Base-by-base conservation (phyloP, 2,797 vertebrate genomes). In the Periophthalmus magnuspinnatus region DNA sequence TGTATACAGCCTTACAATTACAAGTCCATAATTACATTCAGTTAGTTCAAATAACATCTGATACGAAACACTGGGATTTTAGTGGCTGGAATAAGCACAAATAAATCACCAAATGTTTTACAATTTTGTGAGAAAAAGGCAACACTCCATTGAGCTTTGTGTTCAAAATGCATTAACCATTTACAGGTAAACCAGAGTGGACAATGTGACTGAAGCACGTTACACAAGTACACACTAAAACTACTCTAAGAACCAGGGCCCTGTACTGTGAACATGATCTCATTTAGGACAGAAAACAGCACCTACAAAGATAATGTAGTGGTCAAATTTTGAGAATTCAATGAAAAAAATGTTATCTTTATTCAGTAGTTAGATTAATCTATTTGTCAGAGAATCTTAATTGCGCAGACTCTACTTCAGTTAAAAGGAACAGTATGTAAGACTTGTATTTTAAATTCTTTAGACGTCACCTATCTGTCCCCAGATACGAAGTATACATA, bases 11-110 rank as follows among this genome's bases (percentile, higher is more conserved):
- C 86, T 57, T 70, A 91, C 82, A 77, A 77, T 86, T 86, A 90
- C 80, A 86, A 83, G 81, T 86, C 72, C 79, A 78, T 77, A 82
- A 79, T 79, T 82, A 92, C 92, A 91, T 91, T 93, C 87, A 86
- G 86, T 85, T 83, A 89, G 82, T 65, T 90, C 79, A 78, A 82
- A 60, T 36, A 36, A 87, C 81, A 73, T 77, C 80, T 72, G 71
- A 86, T 78, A 84, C 58, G 73, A 84, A 84, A 87, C 75, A 84
- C 79, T 82, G 55, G 58, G 75, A 83, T 79, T 45, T 47, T 14
- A 50, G 69, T 66, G 74, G 64, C 64, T 58, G 32, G 32, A 33
- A 76, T 78, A 73, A 73, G 71, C 75, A 85, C n/a, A 64, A 28
- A 57, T 24, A 57, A 78, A 81, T 82, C 83, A 86, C 86, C 70